Percentiles rank a stretch among this genome's conserved stretches.
Evolutionary conservation across 2,888 invertebrate species (phyloP).

Genomic region (Busseola fusca): DNA sequence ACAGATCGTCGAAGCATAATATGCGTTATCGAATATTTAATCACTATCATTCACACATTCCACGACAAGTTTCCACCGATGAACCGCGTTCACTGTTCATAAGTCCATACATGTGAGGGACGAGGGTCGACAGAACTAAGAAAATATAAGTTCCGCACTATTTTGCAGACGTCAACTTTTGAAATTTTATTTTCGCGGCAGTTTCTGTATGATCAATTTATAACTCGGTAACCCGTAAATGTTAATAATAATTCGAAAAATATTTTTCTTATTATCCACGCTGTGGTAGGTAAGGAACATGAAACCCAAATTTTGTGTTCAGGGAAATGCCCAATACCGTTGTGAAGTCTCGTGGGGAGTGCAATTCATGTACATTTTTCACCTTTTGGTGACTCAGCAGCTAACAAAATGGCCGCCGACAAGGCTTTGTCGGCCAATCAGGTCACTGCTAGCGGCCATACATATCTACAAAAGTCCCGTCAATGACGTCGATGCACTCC

Average conservation of each 20-base stretch:
- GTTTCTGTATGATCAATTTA: constrained; percentile 57
- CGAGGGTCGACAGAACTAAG: constrained; percentile 67
- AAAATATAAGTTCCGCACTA: constrained; percentile 74
- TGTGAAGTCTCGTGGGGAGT: constrained; percentile 90
- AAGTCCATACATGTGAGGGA: constrained; percentile 71
- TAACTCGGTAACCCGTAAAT: constrained; percentile 50
- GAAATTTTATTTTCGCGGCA: constrained; percentile 75
- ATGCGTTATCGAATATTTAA: constrained; percentile 59
- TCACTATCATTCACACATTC: constrained; percentile 60
- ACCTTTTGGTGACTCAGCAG: constrained; percentile 90
- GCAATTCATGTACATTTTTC: constrained; percentile 90
- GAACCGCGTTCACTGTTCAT: constrained; percentile 59
- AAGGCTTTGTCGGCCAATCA: constrained; percentile 87
- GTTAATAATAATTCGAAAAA: constrained; percentile 61
- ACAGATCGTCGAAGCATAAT: constrained; percentile 72
- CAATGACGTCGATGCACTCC: constrained; percentile 86
- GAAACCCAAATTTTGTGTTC: constrained; percentile 89
- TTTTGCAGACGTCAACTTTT: constrained; percentile 73
- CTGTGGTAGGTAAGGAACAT: constrained; percentile 81
- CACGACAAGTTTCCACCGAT: constrained; percentile 63
- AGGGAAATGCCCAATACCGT: constrained; percentile 89
- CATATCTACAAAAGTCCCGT: constrained; percentile 83
- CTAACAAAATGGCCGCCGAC: constrained; percentile 91
- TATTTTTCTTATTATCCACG: constrained; percentile 74
- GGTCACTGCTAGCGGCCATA: constrained; percentile 76